phyloP scores from a whole-genome alignment of 2,113 vertebrate genomes.

The Mus spicilegus region DNA sequence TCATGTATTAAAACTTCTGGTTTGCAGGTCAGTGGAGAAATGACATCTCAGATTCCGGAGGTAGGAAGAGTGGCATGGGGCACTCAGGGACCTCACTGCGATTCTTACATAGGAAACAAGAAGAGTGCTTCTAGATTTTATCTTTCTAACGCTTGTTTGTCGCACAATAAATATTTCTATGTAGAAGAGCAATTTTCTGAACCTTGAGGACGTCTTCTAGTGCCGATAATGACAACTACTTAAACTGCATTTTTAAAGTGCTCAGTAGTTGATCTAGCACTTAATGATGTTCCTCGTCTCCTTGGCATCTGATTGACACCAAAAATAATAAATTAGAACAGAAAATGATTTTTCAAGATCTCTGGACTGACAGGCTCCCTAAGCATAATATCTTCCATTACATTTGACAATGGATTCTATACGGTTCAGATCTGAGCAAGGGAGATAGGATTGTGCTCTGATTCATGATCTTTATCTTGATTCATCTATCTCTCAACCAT shows the following conservation, averaged over 20 bases:
- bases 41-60: background rate
- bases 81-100: background rate
- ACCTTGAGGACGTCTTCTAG: slow-evolving; percentile 88
- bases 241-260: slow-evolving; percentile 89
- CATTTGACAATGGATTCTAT: slow-evolving; percentile 87
- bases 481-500: slow-evolving; percentile 67
- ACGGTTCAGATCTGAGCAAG: slow-evolving; percentile 84
- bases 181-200: slow-evolving; percentile 84
- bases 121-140: slow-evolving; percentile 32
- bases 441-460: slow-evolving; percentile 76
- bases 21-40: background rate
- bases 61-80: background rate
- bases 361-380: slow-evolving; percentile 87
- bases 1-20: background rate
- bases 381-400: slow-evolving; percentile 89
- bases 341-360: slow-evolving; percentile 90
- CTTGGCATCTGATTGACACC: slow-evolving; percentile 88
- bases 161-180: slow-evolving; percentile 72
- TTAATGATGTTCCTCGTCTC: slow-evolving; percentile 89
- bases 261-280: slow-evolving; percentile 90
- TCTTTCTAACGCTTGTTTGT: slow-evolving; percentile 71
- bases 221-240: slow-evolving; percentile 91
- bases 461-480: slow-evolving; percentile 78
- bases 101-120: background rate
- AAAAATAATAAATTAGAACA: slow-evolving; percentile 93